A percentile compares a stretch with the other conserved stretches of the same genome.
Evolutionary conservation across 2,888 invertebrate species (phyloP).

Genomic region (Neuroscelio doddi): DNA sequence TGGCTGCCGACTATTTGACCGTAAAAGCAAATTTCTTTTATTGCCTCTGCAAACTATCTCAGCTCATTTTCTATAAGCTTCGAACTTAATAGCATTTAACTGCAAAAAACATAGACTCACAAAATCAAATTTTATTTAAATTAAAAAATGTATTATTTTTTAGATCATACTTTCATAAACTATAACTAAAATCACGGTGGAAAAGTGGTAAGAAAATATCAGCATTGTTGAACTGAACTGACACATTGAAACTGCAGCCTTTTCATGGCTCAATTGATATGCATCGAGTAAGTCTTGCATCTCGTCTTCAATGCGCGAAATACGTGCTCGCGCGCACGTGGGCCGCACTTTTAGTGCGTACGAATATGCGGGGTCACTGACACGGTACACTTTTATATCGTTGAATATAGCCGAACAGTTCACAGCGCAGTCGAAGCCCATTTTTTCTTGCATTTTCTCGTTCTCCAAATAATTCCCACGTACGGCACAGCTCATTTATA

Average conservation of each 20-base stretch:
- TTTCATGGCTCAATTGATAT: slow-evolving; percentile 43
- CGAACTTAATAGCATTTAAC: too few relatives aligned
- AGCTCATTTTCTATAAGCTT: slow-evolving; percentile 30
- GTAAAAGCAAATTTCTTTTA: slow-evolving; percentile 40
- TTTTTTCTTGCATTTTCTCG: slow-evolving; percentile 40
- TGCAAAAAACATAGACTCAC: too few relatives aligned
- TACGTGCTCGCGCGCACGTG: slow-evolving; percentile 48
- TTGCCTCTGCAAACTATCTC: slow-evolving; percentile 23
- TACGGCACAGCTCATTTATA: slow-evolving; percentile 44
- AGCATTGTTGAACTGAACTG: too few relatives aligned
- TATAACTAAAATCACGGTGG: too few relatives aligned
- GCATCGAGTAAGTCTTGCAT: slow-evolving; percentile 45
- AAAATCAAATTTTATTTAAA: too few relatives aligned
- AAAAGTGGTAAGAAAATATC: too few relatives aligned
- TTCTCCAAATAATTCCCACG: slow-evolving; percentile 48
- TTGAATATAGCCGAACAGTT: slow-evolving; percentile 55
- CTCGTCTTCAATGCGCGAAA: slow-evolving; percentile 49
- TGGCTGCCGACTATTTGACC: slow-evolving; percentile 27
- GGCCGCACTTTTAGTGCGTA: slow-evolving; percentile 61
- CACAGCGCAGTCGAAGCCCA: slow-evolving; percentile 28
- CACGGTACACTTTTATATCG: slow-evolving; percentile 70
- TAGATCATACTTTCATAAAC: too few relatives aligned
- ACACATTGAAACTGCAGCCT: slow-evolving; percentile 31
- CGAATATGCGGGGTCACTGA: slow-evolving; percentile 69
- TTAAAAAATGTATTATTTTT: too few relatives aligned